Percentiles rank a stretch among this genome's conserved stretches.
These are phyloP conservation scores for Zaprionus obscuricornis DNA, from an alignment of 2,888 invertebrate species.

Conservation along the genomic window DNA sequence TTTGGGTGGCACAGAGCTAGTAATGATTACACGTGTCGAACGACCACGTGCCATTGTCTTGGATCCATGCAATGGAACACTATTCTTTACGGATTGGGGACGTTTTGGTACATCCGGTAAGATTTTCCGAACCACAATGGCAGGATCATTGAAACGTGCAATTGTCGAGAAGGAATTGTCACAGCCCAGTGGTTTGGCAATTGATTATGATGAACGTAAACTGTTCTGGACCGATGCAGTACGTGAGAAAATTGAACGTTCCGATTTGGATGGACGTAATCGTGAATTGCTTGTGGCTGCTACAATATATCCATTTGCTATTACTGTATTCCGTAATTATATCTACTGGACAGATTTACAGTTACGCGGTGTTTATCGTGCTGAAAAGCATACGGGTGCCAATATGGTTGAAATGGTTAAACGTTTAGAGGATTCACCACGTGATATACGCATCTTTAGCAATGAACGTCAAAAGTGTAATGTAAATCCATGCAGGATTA, in stretches of 20 bases:
- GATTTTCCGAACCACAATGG: constrained; percentile 98
- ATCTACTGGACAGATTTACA: constrained; percentile 99
- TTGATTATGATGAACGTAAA: constrained; percentile 96
- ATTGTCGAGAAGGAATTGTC: constrained; percentile 95
- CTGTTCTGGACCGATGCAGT: constrained; percentile 99
- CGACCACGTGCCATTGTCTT: constrained; percentile 97
- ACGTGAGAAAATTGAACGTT: constrained; percentile 96
- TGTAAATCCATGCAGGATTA: constrained; percentile 92
- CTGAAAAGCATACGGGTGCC: constrained; percentile 98
- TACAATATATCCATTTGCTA: constrained; percentile 97
- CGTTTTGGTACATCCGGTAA: constrained; percentile 96
- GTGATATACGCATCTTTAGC: constrained; percentile 95
- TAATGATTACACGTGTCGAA: constrained; percentile 96
- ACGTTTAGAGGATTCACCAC: constrained; percentile 94
- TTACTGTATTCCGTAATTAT: constrained; percentile 94
- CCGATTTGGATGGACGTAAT: constrained; percentile 93
- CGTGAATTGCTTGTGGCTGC: constrained; percentile 93
- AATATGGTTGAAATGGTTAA: constrained; percentile 97
- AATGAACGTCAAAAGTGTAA: constrained; percentile 90
- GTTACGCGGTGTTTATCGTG: constrained; percentile 95
- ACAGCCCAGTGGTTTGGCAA: constrained; percentile 97
- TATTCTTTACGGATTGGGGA: constrained; percentile 99
- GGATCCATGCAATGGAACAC: constrained; percentile 97
- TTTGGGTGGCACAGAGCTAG: constrained; percentile 92
- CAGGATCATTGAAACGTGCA: constrained; percentile 94